Evolutionary conservation across 2,888 invertebrate species (phyloP), one percentile per base, ranked within the genome.

Genomic region (Hyles lineata): DNA sequence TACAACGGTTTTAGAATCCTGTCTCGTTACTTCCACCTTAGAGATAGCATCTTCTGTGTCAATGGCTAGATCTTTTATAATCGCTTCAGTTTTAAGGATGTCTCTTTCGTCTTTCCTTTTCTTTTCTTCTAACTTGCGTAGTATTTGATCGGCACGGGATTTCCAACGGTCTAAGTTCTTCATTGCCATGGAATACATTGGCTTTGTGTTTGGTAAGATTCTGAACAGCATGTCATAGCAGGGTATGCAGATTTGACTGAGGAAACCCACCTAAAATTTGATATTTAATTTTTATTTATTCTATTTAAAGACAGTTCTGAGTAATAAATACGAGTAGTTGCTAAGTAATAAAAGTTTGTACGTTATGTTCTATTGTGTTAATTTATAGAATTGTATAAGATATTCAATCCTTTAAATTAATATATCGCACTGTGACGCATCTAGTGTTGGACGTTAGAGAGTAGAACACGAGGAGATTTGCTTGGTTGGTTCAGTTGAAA

Each of bases 241-340:
- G 0, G 98, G 97, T 61, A 97, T 90, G 87, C 98, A 98, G 76
- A 98, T 98, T 70, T 97, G 97, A 75, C 95, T 96, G 73, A 98
- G 90, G 86, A 98, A 98, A 0, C 97, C 97, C 70, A 98, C 97
- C 96, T 96, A 87, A 11, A 86, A 86, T 59, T 5, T 69, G 62
- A 55, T 19, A 15, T 59, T 69, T 50, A 43, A 19, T 23, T 25
- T 0, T 29, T 60, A 21, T 5, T 19, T 11, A 59, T 21, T 9
- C 21, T 59, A 29, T 29, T 29, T 29, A 29, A 29, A 29, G 29
- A 29, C 29, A 29, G 29, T 29, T 29, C 29, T 29, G 29, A 29
- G 5, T 29, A 29, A 5, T 5, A 29, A 29, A 29, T 29, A n/a
- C n/a, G n/a, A n/a, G n/a, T n/a, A 29, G 29, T 29, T 29, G 29